These are phyloP conservation scores for Drosophila arizonae DNA, from an alignment of 1,140 invertebrate genomes.

Conservation along the genomic window DNA sequence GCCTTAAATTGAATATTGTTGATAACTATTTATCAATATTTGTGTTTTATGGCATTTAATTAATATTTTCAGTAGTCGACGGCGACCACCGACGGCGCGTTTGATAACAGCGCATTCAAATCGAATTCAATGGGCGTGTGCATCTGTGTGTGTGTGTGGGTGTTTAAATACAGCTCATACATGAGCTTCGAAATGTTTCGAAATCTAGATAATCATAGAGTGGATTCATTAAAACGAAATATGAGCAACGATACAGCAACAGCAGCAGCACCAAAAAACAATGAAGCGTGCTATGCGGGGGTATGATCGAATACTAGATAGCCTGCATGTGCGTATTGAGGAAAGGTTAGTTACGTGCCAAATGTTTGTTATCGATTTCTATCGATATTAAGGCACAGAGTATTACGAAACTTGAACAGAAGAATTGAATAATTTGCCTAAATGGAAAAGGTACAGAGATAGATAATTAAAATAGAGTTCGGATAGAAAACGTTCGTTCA, in stretches of 20 bases:
- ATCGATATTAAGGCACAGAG: too few species aligned
- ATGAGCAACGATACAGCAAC: slow-evolving; percentile 56
- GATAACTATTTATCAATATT: slow-evolving; percentile 53
- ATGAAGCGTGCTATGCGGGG: not conserved
- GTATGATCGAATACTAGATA: not conserved
- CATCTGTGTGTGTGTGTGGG: slow-evolving; percentile 1
- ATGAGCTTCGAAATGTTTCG: slow-evolving; percentile 54
- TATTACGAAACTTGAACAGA: too few species aligned
- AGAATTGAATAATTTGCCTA: too few species aligned
- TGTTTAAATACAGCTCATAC: slow-evolving; percentile 51
- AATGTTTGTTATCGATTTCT: too few species aligned
- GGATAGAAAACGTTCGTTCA: too few species aligned
- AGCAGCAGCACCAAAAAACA: slow-evolving; percentile 13
- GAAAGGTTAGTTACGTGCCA: too few species aligned
- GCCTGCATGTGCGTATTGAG: not conserved
- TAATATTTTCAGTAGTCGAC: slow-evolving; percentile 53
- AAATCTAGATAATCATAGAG: slow-evolving; percentile 76
- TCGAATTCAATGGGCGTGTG: slow-evolving; percentile 35
- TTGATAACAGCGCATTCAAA: slow-evolving; percentile 36
- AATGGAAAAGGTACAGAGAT: too few species aligned
- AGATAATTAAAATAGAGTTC: too few species aligned
- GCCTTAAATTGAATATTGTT: slow-evolving; percentile 40
- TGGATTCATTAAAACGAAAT: slow-evolving; percentile 76
- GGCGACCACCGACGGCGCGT: slow-evolving; percentile 40
- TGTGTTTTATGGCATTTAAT: slow-evolving; percentile 52